Evolutionary conservation across 2,888 invertebrate genomes (phyloP), one percentile per base, ranked within the genome.

Genomic region (Ennomos fuscantarius): DNA sequence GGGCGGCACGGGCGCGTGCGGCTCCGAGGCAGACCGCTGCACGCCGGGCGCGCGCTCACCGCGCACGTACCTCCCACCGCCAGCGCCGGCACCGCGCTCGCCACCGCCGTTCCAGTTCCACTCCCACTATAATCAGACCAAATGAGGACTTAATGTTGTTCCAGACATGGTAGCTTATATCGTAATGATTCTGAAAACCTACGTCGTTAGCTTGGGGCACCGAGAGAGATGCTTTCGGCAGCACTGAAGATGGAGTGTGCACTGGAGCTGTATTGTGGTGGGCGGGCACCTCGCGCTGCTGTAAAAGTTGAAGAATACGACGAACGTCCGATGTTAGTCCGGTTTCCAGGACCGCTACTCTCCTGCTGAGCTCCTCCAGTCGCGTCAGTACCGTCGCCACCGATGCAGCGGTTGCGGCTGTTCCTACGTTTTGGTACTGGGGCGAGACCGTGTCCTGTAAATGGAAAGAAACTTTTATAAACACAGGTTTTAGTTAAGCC

Each of bases 291-390:
- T 89, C 89, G 11, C 89, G 84, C 11, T 93, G 90, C 74, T 95
- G 94, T 56, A 96, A 86, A 65, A 95, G 82, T 49, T 93, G 93
- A 73, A 97, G 87, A 62, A 97, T 96, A 64, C 94, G 93, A 66
- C 95, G 94, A 68, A 97, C 95, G 78, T 97, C 96, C 8, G 94
- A 89, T 15, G 95, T 95, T 73, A 97, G 94, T 35, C 95, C 95
- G 62, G 93, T 93, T 81, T 97, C 96, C 72, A 97, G 87, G 47
- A 94, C 93, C 44, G 95, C 94, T 66, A 97, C 94, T 68, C 94
- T 94, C 76, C 94, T 93, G 73, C 94, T 93, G 61, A 96, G 86
- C 73, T 95, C 94, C 72, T 96, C 96, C 78, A 96, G 93, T 73
- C 95, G 93, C 60, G 93, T 89, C 74, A 94, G 93, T 68, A 96